Evolutionary conservation across 2,797 vertebrate species (phyloP).

Genomic region (Natrix natrix): DNA sequence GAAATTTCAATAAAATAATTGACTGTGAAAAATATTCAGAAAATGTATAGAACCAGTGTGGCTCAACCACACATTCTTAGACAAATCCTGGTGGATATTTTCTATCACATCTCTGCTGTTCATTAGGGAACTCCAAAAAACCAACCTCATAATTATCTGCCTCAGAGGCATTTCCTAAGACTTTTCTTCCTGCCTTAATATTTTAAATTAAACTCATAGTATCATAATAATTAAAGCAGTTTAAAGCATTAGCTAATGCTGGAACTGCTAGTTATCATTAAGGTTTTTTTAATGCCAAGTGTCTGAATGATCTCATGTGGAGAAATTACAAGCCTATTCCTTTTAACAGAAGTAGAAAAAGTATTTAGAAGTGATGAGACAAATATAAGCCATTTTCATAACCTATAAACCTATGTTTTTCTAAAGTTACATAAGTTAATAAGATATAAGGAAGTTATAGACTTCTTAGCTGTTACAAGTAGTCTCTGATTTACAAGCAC

Average conservation of each 20-base stretch:
- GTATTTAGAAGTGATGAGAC: not conserved
- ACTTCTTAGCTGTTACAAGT: not conserved
- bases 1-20: conserved; percentile 53
- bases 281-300: not conserved
- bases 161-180: conserved; percentile 21
- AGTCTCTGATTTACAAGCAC: too few species aligned
- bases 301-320: not conserved
- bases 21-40: conserved; percentile 22
- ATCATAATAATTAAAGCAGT: conserved; percentile 10
- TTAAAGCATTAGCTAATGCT: conserved; percentile 10
- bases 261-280: not conserved
- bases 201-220: conserved; percentile 39
- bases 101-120: not conserved
- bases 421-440: not conserved
- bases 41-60: not conserved
- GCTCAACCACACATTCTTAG: conserved; percentile 47
- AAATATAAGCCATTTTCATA: not conserved
- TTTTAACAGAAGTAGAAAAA: not conserved
- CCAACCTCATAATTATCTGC: conserved; percentile 8
- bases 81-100: not conserved
- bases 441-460: not conserved
- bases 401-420: not conserved
- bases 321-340: not conserved
- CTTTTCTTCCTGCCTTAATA: conserved; percentile 42
- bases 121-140: conserved; percentile 6